phyloP scores from a whole-genome alignment of 92 coral and sea anemone species.

The Porites cylindrica region DNA sequence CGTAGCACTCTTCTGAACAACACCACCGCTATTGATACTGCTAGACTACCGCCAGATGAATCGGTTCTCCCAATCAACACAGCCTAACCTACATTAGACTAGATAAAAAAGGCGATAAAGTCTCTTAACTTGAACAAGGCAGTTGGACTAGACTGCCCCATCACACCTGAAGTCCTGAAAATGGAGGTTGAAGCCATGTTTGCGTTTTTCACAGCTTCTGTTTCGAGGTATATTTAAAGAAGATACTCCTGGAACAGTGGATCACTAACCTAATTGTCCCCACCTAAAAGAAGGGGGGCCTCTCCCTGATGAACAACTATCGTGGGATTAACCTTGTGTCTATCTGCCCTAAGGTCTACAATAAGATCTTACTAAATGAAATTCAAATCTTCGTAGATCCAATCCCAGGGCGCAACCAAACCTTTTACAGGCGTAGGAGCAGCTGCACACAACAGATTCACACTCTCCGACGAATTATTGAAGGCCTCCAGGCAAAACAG shows the following conservation, averaged over 20 bases:
- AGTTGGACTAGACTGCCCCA: not conserved
- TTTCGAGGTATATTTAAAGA: not conserved
- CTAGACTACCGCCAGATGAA: not conserved
- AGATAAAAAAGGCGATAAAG: not conserved
- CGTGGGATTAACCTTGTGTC: slow-evolving; percentile 15
- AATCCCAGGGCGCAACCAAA: not conserved
- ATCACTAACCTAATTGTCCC: slow-evolving; percentile 13
- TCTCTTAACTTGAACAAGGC: not conserved
- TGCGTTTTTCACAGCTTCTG: not conserved
- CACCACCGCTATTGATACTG: not conserved
- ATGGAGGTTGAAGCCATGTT: not conserved
- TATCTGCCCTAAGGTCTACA: not conserved
- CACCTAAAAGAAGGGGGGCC: slow-evolving; percentile 9
- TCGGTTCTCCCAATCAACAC: not conserved
- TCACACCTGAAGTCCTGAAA: not conserved
- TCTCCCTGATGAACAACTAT: not conserved
- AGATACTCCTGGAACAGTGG: slow-evolving; percentile 13
- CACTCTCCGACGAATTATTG: slow-evolving; percentile 12
- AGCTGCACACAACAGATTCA: too few relatives aligned
- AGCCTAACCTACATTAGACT: not conserved
- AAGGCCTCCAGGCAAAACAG: slow-evolving; percentile 13
- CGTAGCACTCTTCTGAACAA: too few relatives aligned
- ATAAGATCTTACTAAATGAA: too few relatives aligned
- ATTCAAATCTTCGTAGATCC: too few relatives aligned
- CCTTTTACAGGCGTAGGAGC: too few relatives aligned